Conservation (phyloP, 2,888 invertebrate genomes). For the Dorcus parallelipipedus region DNA sequence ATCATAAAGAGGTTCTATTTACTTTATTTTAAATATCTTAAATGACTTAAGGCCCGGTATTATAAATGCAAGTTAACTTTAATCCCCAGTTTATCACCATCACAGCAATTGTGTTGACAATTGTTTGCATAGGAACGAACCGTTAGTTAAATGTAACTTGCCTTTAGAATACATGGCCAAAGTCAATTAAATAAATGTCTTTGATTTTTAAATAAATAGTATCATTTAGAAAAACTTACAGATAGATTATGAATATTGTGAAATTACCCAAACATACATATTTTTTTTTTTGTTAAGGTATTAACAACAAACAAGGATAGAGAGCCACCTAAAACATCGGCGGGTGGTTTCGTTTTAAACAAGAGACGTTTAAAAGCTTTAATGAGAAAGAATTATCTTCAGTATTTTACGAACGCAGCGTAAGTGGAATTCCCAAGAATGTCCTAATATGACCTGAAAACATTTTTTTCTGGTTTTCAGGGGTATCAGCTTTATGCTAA, state of each 20-base stretch:
- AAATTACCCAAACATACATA: background rate
- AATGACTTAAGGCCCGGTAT: too few species aligned
- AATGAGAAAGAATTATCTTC: constrained; percentile 37
- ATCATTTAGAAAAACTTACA: too few species aligned
- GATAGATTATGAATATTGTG: background rate
- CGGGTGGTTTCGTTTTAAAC: constrained; percentile 23
- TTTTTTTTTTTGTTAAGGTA: constrained; percentile 1
- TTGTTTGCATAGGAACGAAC: too few species aligned
- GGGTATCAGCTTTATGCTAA: constrained; percentile 74
- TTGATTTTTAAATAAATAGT: too few species aligned
- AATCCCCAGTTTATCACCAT: too few species aligned
- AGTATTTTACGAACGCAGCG: constrained; percentile 32
- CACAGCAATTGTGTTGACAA: too few species aligned
- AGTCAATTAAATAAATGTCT: too few species aligned
- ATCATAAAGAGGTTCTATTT: too few species aligned
- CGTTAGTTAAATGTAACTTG: too few species aligned
- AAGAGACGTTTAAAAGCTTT: constrained; percentile 29
- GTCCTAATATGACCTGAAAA: background rate
- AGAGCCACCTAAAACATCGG: constrained; percentile 10
- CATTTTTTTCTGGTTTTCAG: constrained; percentile 51
- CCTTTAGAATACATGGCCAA: too few species aligned
- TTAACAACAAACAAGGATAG: background rate
- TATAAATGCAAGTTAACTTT: too few species aligned
- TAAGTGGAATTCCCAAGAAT: constrained; percentile 7
- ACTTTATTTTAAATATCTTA: too few species aligned